Percentiles rank a stretch among this genome's conserved stretches.
Conservation (phyloP, 1,140 invertebrate species). For the Apis cerana region DNA sequence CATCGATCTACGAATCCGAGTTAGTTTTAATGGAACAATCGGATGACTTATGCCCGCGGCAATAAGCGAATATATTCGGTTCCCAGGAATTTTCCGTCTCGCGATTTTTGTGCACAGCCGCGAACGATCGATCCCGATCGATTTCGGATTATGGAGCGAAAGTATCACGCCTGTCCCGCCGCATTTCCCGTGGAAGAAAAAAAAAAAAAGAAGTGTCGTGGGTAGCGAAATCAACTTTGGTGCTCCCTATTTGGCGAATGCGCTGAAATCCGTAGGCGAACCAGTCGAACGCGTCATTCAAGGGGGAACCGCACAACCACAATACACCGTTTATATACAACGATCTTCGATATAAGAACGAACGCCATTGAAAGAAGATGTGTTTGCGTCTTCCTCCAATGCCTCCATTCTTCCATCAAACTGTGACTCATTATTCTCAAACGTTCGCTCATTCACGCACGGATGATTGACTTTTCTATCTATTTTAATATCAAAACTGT, state of each 20-base stretch:
- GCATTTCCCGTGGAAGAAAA: slow-evolving; percentile 34
- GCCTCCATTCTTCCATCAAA: background rate
- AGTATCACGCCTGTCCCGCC: slow-evolving; percentile 55
- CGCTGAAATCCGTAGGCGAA: slow-evolving; percentile 70
- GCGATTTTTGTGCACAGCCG: background rate
- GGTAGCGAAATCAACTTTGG: slow-evolving; percentile 56
- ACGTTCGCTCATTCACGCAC: background rate
- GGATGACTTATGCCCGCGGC: background rate
- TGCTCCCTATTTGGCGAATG: slow-evolving; percentile 75
- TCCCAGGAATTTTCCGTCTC: background rate
- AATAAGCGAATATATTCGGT: background rate
- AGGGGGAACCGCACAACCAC: background rate
- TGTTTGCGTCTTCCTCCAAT: background rate
- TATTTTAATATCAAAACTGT: background rate
- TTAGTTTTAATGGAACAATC: background rate
- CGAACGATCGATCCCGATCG: slow-evolving; percentile 30
- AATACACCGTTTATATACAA: too few relatives aligned
- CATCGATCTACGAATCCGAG: background rate
- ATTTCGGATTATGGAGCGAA: slow-evolving; percentile 62
- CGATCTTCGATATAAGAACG: background rate
- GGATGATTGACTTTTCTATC: too few relatives aligned
- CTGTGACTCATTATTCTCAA: slow-evolving; percentile 2
- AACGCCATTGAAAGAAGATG: slow-evolving; percentile 1
- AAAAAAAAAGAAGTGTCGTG: slow-evolving; percentile 55
- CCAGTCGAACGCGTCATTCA: slow-evolving; percentile 61